These are phyloP conservation scores for Polia nebulosa DNA, from an alignment of 2,888 invertebrate genomes.

Conservation along the genomic window DNA sequence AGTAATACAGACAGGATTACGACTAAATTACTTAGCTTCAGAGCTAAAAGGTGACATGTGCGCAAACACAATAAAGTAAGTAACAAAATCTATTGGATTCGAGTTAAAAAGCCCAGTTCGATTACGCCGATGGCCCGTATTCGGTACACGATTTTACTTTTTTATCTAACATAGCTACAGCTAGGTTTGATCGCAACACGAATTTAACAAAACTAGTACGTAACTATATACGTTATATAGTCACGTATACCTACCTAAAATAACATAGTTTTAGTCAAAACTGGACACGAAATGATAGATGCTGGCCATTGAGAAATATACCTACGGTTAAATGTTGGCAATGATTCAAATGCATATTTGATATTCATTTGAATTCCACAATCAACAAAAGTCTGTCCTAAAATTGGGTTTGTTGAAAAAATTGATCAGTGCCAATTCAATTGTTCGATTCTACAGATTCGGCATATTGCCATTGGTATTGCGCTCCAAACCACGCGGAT, in stretches of 20 bases:
- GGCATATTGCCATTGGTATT: slow-evolving; percentile 65
- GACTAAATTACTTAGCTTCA: slow-evolving; percentile 43
- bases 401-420: slow-evolving; percentile 48
- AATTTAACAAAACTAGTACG: slow-evolving; percentile 38
- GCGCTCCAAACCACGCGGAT: slow-evolving; percentile 61
- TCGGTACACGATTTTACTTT: slow-evolving; percentile 62
- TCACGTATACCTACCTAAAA: neutral
- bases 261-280: slow-evolving; percentile 6
- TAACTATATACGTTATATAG: too few relatives aligned
- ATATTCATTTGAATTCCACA: slow-evolving; percentile 37
- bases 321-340: neutral
- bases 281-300: neutral
- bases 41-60: slow-evolving; percentile 40
- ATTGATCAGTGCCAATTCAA: slow-evolving; percentile 59
- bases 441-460: slow-evolving; percentile 63
- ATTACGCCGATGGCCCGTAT: slow-evolving; percentile 57
- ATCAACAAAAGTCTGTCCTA: slow-evolving; percentile 28
- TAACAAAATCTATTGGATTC: slow-evolving; percentile 46
- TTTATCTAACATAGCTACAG: slow-evolving; percentile 39
- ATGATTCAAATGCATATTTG: slow-evolving; percentile 40
- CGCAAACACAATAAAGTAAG: slow-evolving; percentile 49
- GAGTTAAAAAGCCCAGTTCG: slow-evolving; percentile 56
- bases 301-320: slow-evolving; percentile 1
- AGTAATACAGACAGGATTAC: slow-evolving; percentile 22
- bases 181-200: slow-evolving; percentile 55